Percentiles rank a stretch among this genome's conserved stretches.
These are phyloP conservation scores for Steinernema carpocapsae DNA, from an alignment of 2,888 invertebrate genomes.

Conservation along the genomic window DNA sequence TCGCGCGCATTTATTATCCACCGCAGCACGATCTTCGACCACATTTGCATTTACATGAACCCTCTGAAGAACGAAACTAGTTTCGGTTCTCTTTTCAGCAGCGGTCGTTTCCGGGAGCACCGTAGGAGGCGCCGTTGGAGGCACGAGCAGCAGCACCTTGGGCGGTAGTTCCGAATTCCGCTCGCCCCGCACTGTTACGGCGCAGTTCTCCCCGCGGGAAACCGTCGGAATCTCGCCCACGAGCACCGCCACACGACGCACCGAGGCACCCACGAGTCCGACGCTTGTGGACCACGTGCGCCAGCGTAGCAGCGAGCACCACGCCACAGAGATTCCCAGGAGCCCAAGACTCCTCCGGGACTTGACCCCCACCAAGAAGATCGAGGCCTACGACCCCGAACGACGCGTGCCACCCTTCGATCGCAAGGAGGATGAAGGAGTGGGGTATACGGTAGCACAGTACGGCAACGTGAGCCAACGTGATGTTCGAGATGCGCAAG, in stretches of 20 bases:
- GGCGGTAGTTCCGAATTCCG: slow-evolving; percentile 15
- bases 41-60: slow-evolving; percentile 12
- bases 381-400: slow-evolving; percentile 9
- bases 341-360: slow-evolving; percentile 20
- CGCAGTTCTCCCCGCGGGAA: slow-evolving; percentile 11
- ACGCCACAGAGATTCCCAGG: neutral
- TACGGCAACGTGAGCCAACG: slow-evolving; percentile 50
- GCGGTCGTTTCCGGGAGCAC: slow-evolving; percentile 32
- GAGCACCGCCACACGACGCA: neutral
- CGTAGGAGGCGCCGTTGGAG: neutral
- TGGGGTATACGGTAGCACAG: slow-evolving; percentile 65
- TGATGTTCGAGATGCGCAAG: slow-evolving; percentile 13
- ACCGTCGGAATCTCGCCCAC: slow-evolving; percentile 47
- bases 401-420: neutral
- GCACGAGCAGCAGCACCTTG: neutral
- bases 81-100: slow-evolving; percentile 19
- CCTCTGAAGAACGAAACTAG: neutral
- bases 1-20: slow-evolving; percentile 2
- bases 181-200: slow-evolving; percentile 13
- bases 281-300: slow-evolving; percentile 45
- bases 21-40: neutral
- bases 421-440: neutral
- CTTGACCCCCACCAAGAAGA: neutral
- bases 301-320: slow-evolving; percentile 36
- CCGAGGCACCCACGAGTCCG: slow-evolving; percentile 5